These are phyloP conservation scores for Leptopilina myrica DNA, from an alignment of 2,888 invertebrate species.

Conservation along the genomic window DNA sequence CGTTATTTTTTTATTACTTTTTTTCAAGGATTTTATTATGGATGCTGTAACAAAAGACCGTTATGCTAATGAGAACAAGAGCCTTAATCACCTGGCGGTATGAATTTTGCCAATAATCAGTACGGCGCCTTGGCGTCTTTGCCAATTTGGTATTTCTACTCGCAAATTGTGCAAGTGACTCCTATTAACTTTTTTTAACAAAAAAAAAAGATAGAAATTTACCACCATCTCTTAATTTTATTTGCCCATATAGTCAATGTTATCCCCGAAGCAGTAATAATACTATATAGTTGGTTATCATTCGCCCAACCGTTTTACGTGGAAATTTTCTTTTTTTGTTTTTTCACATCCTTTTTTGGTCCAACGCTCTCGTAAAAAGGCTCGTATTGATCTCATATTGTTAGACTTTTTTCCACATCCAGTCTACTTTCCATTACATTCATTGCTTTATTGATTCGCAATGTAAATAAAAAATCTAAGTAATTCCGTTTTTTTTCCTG, in stretches of 20 bases:
- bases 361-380: not conserved
- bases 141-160: not conserved
- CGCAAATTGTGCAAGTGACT: not conserved
- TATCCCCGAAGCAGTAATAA: not conserved
- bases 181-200: not conserved
- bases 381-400: not conserved
- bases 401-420: not conserved
- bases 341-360: not conserved
- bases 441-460: not conserved
- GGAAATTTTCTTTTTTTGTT: not conserved
- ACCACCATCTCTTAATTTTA: not conserved
- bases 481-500: not conserved
- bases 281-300: not conserved
- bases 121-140: too few relatives aligned
- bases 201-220: not conserved
- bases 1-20: conserved; percentile 2
- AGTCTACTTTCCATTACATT: conserved; percentile 6
- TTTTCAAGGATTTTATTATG: not conserved
- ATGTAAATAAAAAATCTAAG: not conserved
- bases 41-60: not conserved
- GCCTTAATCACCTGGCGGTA: not conserved
- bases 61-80: conserved; percentile 11
- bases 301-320: conserved; percentile 10
- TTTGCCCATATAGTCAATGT: conserved; percentile 5
- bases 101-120: conserved; percentile 9